Conservation (phyloP, 2,113 vertebrate species). For the Syngnathoides biaculeatus region DNA sequence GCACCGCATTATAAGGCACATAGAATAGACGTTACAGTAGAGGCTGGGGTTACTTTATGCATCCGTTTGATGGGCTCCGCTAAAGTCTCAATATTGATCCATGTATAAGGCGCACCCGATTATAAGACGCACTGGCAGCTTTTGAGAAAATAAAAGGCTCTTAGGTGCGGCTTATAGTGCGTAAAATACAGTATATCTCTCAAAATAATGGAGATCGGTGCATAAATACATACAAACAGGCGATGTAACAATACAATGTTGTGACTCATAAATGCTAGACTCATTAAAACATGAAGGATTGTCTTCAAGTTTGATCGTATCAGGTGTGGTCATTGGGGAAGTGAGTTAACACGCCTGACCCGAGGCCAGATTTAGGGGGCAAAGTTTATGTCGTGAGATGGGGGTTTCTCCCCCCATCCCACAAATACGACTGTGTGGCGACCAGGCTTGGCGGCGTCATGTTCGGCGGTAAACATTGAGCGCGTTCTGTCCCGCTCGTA, state of each 20-base stretch:
- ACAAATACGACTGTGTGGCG: neutral
- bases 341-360: constrained; percentile 41
- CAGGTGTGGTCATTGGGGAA: constrained; percentile 21
- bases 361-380: constrained; percentile 38
- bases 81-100: no score
- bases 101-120: no score
- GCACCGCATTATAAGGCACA: no score
- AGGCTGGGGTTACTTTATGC: no score
- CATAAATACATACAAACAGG: neutral
- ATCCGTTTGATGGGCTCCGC: no score
- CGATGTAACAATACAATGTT: neutral
- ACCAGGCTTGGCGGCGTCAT: constrained; percentile 29
- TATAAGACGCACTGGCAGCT: no score
- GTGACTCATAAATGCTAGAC: neutral
- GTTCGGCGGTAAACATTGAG: constrained; percentile 28
- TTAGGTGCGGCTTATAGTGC: no score
- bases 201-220: no score
- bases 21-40: no score
- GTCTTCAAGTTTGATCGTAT: constrained; percentile 4
- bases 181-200: no score
- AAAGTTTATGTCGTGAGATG: constrained; percentile 52
- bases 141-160: no score
- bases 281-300: neutral
- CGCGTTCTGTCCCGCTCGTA: neutral
- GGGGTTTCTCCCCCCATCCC: neutral